Conservation (phyloP, 2,797 vertebrate species). For the Pipistrellus pygmaeus region DNA sequence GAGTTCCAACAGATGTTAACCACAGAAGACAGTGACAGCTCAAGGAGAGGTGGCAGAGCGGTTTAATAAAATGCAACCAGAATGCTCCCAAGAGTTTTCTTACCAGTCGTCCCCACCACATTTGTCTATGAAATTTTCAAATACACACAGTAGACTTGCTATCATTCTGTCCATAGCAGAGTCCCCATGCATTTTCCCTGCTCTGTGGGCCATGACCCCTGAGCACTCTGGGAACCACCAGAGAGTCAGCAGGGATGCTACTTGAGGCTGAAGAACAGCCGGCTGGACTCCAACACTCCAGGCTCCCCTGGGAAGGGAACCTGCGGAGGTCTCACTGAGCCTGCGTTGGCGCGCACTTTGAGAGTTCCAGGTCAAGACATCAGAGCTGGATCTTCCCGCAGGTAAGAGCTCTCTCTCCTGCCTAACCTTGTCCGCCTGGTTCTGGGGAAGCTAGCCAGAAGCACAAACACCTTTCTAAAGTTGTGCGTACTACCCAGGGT, state of each 20-base stretch:
- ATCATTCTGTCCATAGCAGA: neutral
- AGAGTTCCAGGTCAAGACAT: too few relatives aligned
- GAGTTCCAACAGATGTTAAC: neutral
- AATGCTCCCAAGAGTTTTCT: neutral
- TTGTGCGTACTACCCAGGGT: neutral
- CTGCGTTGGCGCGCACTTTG: accelerated
- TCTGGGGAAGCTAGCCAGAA: neutral
- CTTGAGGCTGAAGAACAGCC: neutral
- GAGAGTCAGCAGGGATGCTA: neutral
- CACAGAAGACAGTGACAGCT: neutral
- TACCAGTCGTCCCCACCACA: neutral
- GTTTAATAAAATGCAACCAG: neutral
- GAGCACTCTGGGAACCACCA: too few relatives aligned
- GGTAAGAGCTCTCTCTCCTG: neutral
- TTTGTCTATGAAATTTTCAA: neutral
- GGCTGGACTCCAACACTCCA: neutral
- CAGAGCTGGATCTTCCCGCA: neutral
- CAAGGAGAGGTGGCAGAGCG: neutral
- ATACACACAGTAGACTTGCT: neutral
- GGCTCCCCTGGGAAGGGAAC: neutral
- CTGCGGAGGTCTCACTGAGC: accelerated
- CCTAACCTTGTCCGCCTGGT: neutral
- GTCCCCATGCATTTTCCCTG: neutral
- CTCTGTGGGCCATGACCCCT: neutral
- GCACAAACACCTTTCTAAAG: neutral